Conservation (phyloP, 2,888 invertebrate genomes). For the Polyommatus iphigenia region DNA sequence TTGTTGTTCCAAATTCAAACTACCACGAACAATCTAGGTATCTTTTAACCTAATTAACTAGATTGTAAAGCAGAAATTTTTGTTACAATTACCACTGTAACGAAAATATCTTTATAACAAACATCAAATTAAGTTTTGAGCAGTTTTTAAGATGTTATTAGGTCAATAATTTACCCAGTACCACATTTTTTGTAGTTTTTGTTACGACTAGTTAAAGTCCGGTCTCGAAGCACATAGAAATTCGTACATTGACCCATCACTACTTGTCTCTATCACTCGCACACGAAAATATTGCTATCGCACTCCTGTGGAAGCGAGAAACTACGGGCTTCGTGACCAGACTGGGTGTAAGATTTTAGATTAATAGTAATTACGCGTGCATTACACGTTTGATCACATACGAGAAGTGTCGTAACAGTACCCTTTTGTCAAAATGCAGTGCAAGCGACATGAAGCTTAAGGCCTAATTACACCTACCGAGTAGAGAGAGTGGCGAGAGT, state of each 20-base stretch:
- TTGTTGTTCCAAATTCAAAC: conserved; percentile 4
- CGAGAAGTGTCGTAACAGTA: too few relatives aligned
- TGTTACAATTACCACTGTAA: not conserved
- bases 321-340: not conserved
- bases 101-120: not conserved
- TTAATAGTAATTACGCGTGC: too few relatives aligned
- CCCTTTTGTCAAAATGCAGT: too few relatives aligned
- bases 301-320: not conserved
- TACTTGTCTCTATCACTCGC: not conserved
- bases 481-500: too few relatives aligned
- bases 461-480: too few relatives aligned
- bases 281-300: not conserved
- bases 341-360: not conserved
- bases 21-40: not conserved
- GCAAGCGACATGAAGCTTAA: too few relatives aligned
- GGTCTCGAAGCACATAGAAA: not conserved
- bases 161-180: not conserved
- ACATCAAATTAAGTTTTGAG: not conserved
- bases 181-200: not conserved
- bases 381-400: too few relatives aligned
- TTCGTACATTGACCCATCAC: not conserved
- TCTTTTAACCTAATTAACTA: conserved; percentile 8
- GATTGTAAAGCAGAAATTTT: not conserved
- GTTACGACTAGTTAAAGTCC: not conserved
- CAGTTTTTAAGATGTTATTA: not conserved